Evolutionary conservation across 2,888 invertebrate genomes (phyloP).

Genomic region (Poecilus cupreus): DNA sequence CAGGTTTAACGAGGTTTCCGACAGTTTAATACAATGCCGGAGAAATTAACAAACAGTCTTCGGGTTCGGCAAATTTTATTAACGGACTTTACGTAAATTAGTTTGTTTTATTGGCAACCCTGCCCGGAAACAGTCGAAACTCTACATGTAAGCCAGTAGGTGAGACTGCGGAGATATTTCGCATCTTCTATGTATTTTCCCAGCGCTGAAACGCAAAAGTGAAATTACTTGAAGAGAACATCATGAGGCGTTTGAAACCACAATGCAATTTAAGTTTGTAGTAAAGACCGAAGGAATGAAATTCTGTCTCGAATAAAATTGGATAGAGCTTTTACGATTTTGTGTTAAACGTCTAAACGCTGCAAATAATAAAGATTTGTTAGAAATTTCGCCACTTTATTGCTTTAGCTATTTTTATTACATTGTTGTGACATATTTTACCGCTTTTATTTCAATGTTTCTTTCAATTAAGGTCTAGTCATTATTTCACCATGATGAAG

Average conservation of each 20-base stretch:
- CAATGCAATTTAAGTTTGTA: constrained; percentile 41
- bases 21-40: constrained; percentile 31
- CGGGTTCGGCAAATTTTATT: constrained; percentile 38
- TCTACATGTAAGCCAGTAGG: neutral
- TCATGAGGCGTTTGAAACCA: neutral
- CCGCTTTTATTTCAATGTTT: neutral
- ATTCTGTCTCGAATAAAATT: constrained; percentile 27
- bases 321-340: constrained; percentile 38
- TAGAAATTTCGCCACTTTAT: constrained; percentile 12
- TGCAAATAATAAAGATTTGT: constrained; percentile 42
- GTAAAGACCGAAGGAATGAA: constrained; percentile 36
- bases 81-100: constrained; percentile 45
- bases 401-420: constrained; percentile 12
- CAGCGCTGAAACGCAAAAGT: neutral
- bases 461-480: too few relatives aligned
- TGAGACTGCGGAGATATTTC: neutral
- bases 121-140: neutral
- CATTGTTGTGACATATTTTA: neutral
- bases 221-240: neutral
- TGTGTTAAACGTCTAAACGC: constrained; percentile 27
- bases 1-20: constrained; percentile 8
- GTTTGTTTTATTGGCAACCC: constrained; percentile 42
- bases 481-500: too few relatives aligned
- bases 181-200: neutral
- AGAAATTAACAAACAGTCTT: constrained; percentile 41